phyloP scores from a whole-genome alignment of 2,888 invertebrate species.

The Tenodera sinensis region DNA sequence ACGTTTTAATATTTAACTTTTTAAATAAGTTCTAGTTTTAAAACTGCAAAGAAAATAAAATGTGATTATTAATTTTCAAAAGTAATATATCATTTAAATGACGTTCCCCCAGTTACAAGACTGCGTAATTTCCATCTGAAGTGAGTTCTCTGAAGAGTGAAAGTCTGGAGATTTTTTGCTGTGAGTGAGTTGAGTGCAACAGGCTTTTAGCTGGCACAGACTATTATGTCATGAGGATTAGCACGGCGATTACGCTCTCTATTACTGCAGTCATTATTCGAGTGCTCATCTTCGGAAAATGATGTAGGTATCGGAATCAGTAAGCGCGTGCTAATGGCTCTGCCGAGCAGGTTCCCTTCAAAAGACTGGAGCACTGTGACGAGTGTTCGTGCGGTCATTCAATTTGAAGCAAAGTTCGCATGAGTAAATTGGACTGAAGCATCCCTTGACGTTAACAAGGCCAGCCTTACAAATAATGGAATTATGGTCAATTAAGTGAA shows the following conservation, averaged over 20 bases:
- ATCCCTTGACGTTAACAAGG: not conserved
- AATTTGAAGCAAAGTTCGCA: not conserved
- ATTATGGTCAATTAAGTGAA: not conserved
- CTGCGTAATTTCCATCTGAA: no score
- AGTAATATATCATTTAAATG: no score
- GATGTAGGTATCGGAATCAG: not conserved
- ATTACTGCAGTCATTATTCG: not conserved
- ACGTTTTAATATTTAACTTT: no score
- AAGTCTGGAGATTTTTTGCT: no score
- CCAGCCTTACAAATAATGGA: not conserved
- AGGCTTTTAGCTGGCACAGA: not conserved
- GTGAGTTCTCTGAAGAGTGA: no score
- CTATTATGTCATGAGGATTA: not conserved
- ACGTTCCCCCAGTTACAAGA: no score
- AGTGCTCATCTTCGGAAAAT: not conserved
- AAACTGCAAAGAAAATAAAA: no score
- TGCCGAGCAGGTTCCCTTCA: not conserved
- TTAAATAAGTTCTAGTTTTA: no score
- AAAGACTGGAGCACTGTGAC: not conserved
- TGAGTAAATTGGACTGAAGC: not conserved
- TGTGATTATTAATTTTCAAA: no score
- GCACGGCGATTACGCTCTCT: not conserved
- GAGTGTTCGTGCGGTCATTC: not conserved
- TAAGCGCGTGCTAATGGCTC: not conserved
- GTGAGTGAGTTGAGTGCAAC: no score